A percentile compares a stretch with the other conserved stretches of the same genome.
These are phyloP conservation scores for Tragelaphus eurycerus DNA, from an alignment of 2,797 vertebrate genomes.

Conservation along the genomic window DNA sequence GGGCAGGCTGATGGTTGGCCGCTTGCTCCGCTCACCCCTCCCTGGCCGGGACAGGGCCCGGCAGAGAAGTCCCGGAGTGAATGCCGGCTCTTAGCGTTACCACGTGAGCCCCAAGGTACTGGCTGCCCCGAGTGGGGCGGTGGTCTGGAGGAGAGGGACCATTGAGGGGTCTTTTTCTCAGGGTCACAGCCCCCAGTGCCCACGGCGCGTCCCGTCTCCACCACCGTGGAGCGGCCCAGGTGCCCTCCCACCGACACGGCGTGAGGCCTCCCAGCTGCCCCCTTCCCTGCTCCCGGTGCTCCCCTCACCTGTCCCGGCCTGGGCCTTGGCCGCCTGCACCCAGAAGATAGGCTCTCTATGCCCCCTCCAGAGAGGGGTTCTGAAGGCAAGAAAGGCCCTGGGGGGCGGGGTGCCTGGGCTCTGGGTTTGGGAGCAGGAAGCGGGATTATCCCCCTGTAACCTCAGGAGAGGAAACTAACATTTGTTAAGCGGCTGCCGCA, in stretches of 20 bases:
- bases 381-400: neutral
- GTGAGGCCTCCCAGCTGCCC: neutral
- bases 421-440: neutral
- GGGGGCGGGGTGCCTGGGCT: accelerated
- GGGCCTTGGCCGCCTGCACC: neutral
- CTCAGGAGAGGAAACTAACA: neutral
- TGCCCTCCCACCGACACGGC: accelerated
- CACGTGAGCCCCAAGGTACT: neutral
- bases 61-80: neutral
- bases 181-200: neutral
- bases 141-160: neutral
- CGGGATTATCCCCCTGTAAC: neutral
- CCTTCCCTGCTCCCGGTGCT: accelerated
- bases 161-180: neutral
- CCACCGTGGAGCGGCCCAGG: accelerated
- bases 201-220: accelerated
- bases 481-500: accelerated
- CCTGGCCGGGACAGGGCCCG: neutral
- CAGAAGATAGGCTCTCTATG: neutral
- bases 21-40: accelerated
- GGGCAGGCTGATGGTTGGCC: neutral
- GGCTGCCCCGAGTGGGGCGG: neutral
- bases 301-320: neutral
- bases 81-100: too few species aligned
- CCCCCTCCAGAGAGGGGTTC: neutral